Percentiles rank a stretch among this genome's conserved stretches.
Evolutionary conservation across 2,113 vertebrate species (phyloP).

Genomic region (Tragelaphus buxtoni): DNA sequence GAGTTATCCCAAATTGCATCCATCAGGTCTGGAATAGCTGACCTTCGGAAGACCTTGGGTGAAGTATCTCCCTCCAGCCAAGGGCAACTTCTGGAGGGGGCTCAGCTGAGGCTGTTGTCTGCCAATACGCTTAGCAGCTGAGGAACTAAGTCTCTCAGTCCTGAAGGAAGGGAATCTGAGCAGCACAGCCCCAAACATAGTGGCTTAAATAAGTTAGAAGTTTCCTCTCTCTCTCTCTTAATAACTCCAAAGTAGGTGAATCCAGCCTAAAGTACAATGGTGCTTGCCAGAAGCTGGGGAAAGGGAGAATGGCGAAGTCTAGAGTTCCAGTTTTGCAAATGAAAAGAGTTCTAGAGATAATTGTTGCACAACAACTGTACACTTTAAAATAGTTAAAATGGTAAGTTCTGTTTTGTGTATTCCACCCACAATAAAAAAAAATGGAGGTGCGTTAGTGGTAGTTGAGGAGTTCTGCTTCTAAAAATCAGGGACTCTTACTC

Average conservation of each 20-base stretch:
- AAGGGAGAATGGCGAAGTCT: not conserved
- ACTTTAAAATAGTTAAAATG: not conserved
- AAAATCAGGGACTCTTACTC: not conserved
- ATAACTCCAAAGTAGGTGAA: not conserved
- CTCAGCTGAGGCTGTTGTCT: not conserved
- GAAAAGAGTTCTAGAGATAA: not conserved
- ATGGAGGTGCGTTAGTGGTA: not conserved
- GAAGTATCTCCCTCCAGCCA: not conserved
- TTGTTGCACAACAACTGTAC: not conserved
- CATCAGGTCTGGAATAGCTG: not conserved
- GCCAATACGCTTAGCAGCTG: not conserved
- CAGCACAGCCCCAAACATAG: not conserved
- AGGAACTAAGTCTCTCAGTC: not conserved
- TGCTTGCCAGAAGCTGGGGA: not conserved
- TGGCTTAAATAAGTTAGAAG: not conserved
- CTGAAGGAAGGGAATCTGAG: not conserved
- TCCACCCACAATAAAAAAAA: not conserved
- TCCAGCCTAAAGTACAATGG: not conserved
- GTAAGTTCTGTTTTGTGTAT: not conserved
- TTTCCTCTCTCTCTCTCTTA: not conserved
- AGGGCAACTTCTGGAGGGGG: not conserved
- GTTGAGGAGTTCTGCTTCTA: not conserved
- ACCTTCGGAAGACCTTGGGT: not conserved
- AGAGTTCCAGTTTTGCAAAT: not conserved
- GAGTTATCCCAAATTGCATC: not conserved